phyloP scores from a whole-genome alignment of 1,140 invertebrate species.

The Platyscapa corneri region DNA sequence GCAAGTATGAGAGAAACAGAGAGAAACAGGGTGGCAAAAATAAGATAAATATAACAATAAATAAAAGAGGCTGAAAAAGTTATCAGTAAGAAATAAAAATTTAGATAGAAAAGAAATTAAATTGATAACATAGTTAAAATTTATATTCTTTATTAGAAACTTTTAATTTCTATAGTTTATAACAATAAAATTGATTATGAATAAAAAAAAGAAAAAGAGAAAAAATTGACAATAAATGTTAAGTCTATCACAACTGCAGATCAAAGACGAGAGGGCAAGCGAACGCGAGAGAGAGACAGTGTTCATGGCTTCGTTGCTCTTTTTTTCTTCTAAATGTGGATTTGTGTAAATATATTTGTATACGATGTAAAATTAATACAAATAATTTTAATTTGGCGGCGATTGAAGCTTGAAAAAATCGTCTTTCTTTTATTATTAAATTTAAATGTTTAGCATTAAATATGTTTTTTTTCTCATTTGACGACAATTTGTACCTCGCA shows the following conservation, averaged over 20 bases:
- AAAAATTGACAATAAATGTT: not conserved
- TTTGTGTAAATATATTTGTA: not conserved
- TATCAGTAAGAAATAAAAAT: too few relatives aligned
- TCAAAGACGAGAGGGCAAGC: not conserved
- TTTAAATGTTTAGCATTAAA: not conserved
- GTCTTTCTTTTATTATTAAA: not conserved
- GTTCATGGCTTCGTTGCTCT: not conserved
- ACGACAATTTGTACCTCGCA: not conserved
- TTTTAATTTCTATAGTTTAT: too few relatives aligned
- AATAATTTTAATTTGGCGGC: not conserved
- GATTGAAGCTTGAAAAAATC: not conserved
- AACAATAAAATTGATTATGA: not conserved
- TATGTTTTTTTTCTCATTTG: not conserved
- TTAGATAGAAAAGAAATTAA: not conserved
- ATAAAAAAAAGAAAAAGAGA: not conserved
- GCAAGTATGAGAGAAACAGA: not conserved
- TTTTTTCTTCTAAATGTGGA: too few relatives aligned
- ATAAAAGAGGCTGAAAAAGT: too few relatives aligned
- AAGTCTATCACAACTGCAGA: not conserved
- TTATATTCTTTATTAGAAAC: too few relatives aligned
- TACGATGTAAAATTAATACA: not conserved
- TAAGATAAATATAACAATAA: not conserved
- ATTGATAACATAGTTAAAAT: not conserved
- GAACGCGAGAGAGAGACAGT: constrained; percentile 4
- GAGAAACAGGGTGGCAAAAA: not conserved